Percentiles rank a stretch among this genome's conserved stretches.
Conservation (phyloP, 2,797 vertebrate genomes). For the Crocodylus rhombifer region DNA sequence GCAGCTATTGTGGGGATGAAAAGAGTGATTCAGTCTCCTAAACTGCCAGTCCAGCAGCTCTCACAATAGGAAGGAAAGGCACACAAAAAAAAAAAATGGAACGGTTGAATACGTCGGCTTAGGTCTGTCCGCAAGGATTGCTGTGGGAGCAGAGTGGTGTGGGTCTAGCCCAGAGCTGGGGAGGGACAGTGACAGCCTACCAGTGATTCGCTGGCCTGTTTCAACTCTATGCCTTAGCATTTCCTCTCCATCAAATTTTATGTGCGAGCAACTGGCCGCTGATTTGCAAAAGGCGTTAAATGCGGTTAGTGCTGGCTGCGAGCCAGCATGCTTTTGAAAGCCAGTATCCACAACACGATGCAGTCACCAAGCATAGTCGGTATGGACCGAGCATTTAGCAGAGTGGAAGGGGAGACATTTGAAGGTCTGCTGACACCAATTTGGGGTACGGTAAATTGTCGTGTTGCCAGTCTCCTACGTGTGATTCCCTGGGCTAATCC, state of each 20-base stretch:
- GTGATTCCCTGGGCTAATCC: background rate
- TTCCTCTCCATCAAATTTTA: background rate
- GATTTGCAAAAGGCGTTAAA: background rate
- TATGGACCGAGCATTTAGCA: background rate
- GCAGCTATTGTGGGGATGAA: background rate
- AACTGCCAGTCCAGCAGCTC: background rate
- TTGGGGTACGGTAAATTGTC: background rate
- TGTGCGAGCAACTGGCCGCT: accelerated
- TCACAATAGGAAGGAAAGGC: background rate
- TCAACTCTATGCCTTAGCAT: accelerated
- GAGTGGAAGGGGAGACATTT: background rate
- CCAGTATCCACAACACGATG: background rate
- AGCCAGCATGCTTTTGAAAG: background rate
- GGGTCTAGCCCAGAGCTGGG: background rate
- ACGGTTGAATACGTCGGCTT: background rate
- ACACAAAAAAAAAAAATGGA: background rate
- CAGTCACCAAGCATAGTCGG: background rate
- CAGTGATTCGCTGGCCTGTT: background rate
- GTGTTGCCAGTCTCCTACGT: background rate
- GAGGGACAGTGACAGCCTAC: background rate
- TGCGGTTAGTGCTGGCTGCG: background rate
- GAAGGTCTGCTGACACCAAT: background rate
- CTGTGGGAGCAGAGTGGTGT: background rate
- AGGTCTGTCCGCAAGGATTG: background rate
- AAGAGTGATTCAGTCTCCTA: background rate